Evolutionary conservation across 2,888 invertebrate genomes (phyloP), one percentile per base, ranked within the genome.

Genomic region (Idaea straminata): DNA sequence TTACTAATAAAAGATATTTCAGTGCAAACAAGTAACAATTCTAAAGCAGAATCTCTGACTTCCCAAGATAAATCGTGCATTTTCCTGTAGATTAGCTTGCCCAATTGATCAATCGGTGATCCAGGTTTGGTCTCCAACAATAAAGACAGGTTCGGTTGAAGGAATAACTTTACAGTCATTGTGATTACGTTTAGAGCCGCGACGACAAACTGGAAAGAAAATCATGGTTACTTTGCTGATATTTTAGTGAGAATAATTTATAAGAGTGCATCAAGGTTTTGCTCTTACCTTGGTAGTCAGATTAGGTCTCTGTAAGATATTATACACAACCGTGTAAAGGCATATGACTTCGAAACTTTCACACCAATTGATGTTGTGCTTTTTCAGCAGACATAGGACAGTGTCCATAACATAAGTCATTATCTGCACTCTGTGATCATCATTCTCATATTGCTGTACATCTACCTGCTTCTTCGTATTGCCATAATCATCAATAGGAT

Each of bases 51-150:
- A 75, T 97, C 97, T 58, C 96, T 92, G 0, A 97, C 94, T 83
- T 97, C 97, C 97, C 97, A 97, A 62, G 95, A 92, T 4, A 93
- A 85, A 78, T 96, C 96, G 73, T 96, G 95, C 80, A 96, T 88
- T 79, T 96, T 95, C 82, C 94, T 94, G 62, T 94, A 94, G 5
- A 97, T 92, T 13, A 96, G 94, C 13, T 94, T 93, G 0, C 96
- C 96, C 7, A 97, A 84, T 67, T 94, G 94, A 68, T 95, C 93
- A 82, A 96, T 94, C 0, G 94, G 89, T 0, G 95, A 94, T 3
- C 95, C 95, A 3, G 94, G 93, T 63, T 95, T 90, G 16, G 94
- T 93, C 76, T 96, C 96, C 69, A 96, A 91, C 6, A 97, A 87
- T 35, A 97, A 83, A 0, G 96, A 96, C 77, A 97, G 93, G 82